Evolutionary conservation across 2,797 vertebrate species (phyloP).

Genomic region (Numenius phaeopus): DNA sequence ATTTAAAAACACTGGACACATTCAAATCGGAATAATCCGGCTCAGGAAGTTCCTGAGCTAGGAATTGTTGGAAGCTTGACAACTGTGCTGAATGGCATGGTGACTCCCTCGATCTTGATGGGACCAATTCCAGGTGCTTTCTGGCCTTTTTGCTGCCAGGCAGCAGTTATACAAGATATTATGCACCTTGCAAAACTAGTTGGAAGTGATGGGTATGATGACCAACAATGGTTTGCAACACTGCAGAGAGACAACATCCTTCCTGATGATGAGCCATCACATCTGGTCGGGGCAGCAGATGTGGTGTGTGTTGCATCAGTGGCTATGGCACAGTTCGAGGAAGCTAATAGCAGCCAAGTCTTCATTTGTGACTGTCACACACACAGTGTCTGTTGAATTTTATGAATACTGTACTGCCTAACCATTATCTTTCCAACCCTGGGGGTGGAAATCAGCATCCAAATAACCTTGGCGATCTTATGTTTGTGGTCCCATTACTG

Average conservation of each 20-base stretch:
- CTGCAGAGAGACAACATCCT: neutral
- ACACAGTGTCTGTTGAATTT: neutral
- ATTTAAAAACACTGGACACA: neutral
- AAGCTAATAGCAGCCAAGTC: neutral
- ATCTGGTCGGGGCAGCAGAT: neutral
- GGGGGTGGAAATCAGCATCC: neutral
- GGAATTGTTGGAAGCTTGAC: neutral
- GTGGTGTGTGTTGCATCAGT: neutral
- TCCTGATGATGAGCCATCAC: neutral
- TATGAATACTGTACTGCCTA: neutral
- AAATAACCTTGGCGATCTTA: neutral
- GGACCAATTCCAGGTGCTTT: neutral
- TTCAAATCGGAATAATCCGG: neutral
- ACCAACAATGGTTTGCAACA: neutral
- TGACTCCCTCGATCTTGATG: neutral
- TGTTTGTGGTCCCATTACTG: neutral
- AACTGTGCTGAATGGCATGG: neutral
- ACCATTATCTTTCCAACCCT: neutral
- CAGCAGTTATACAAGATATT: neutral
- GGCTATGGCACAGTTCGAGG: neutral
- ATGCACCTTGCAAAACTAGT: neutral
- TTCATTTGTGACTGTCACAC: neutral
- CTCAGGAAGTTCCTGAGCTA: neutral
- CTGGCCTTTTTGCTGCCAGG: neutral
- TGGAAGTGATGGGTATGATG: neutral